Evolutionary conservation across 35 echinoderm and acorn worm species (phyloP).

Genomic region (Holothuria glaberrima): DNA sequence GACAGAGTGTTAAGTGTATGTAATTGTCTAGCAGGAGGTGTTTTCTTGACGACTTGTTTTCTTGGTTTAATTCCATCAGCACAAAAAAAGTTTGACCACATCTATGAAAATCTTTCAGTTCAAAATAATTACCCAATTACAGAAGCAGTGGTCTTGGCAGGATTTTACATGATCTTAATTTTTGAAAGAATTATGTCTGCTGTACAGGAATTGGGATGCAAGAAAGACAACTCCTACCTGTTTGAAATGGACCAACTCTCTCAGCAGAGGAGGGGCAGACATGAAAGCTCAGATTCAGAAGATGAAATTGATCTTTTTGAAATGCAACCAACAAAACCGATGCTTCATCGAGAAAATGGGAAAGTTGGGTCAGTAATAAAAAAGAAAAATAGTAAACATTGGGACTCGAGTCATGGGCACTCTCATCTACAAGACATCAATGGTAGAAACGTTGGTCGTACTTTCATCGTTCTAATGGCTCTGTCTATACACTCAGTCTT

Average conservation of each 20-base stretch:
- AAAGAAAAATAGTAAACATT: slow-evolving; percentile 28
- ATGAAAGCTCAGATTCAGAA: background rate
- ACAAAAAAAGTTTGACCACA: slow-evolving; percentile 75
- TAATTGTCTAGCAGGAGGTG: slow-evolving; percentile 93
- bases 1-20: slow-evolving; percentile 78
- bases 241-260: slow-evolving; percentile 58
- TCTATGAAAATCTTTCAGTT: slow-evolving; percentile 39
- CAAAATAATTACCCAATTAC: slow-evolving; percentile 84
- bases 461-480: slow-evolving; percentile 84
- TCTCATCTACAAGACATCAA: slow-evolving; percentile 69
- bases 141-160: slow-evolving; percentile 81
- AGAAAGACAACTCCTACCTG: slow-evolving; percentile 49
- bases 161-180: slow-evolving; percentile 91
- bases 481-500: slow-evolving; percentile 92
- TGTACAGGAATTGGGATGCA: slow-evolving; percentile 45
- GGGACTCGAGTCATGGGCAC: slow-evolving; percentile 70
- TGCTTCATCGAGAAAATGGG: slow-evolving; percentile 1
- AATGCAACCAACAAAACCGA: slow-evolving; percentile 38
- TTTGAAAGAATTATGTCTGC: slow-evolving; percentile 77
- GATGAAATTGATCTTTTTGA: slow-evolving; percentile 64
- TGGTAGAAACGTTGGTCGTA: slow-evolving; percentile 55
- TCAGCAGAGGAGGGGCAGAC: background rate
- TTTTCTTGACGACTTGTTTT: slow-evolving; percentile 96
- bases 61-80: slow-evolving; percentile 89
- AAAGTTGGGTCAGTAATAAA: slow-evolving; percentile 14